Percentiles rank a stretch among this genome's conserved stretches.
Evolutionary conservation across 2,797 vertebrate species (phyloP).

Genomic region (Sebastes vulpes): DNA sequence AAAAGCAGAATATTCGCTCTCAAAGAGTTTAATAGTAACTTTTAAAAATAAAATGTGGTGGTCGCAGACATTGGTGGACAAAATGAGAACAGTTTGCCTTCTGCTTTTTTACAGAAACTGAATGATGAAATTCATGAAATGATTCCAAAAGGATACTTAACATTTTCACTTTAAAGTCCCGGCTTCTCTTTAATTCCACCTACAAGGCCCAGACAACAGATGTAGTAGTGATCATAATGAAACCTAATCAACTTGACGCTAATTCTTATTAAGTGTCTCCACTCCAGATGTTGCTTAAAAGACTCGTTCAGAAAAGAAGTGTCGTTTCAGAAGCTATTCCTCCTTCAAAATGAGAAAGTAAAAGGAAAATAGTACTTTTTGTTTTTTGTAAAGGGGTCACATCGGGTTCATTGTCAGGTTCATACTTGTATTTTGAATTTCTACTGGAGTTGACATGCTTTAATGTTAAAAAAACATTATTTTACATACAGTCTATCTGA

Average conservation of each 20-base stretch:
- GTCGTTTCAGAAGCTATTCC: background rate
- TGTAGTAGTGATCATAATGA: constrained; percentile 20
- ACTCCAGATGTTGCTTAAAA: background rate
- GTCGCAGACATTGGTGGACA: background rate
- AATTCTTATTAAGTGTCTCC: background rate
- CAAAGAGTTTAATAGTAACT: background rate
- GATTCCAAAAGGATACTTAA: background rate
- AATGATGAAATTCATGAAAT: background rate
- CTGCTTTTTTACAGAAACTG: background rate
- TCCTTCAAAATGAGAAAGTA: background rate
- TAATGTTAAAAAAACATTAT: background rate
- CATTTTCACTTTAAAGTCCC: background rate
- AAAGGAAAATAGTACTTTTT: background rate
- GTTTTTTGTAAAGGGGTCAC: too few relatives aligned
- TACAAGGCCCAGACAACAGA: background rate
- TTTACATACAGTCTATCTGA: background rate
- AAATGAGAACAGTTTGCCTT: background rate
- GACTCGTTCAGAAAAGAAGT: background rate
- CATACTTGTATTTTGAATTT: background rate
- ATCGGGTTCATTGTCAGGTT: background rate
- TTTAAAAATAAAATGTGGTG: background rate
- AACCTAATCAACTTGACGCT: background rate
- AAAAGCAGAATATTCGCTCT: background rate
- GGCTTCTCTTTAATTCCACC: background rate
- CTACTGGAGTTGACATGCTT: background rate